Evolutionary conservation across 2,888 invertebrate genomes (phyloP).

Genomic region (Gibbula magus): DNA sequence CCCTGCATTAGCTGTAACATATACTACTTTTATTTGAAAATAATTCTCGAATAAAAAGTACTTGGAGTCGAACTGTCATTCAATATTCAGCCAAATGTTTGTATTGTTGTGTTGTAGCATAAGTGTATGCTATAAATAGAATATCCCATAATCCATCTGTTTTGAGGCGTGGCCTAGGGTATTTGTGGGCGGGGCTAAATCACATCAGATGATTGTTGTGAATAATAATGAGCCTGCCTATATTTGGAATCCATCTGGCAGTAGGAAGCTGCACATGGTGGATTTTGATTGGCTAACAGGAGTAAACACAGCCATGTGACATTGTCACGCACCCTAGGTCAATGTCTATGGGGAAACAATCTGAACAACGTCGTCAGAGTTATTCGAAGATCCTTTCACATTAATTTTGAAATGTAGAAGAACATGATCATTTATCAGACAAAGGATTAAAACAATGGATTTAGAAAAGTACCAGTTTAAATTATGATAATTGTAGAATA

Average conservation of each 20-base stretch:
- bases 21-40: too few relatives aligned
- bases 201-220: background rate
- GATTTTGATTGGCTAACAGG: slow-evolving; percentile 27
- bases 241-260: slow-evolving; percentile 7
- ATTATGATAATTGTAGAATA: too few relatives aligned
- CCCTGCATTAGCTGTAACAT: too few relatives aligned
- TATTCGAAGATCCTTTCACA: too few relatives aligned
- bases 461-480: too few relatives aligned
- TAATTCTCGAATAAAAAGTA: too few relatives aligned
- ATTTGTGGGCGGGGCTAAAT: background rate
- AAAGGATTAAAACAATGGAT: too few relatives aligned
- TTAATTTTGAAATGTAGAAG: too few relatives aligned
- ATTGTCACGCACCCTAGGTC: background rate
- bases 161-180: background rate
- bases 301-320: slow-evolving; percentile 26
- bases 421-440: too few relatives aligned
- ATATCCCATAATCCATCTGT: slow-evolving; percentile 2
- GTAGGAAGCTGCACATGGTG: slow-evolving; percentile 25
- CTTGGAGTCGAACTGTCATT: too few relatives aligned
- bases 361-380: background rate
- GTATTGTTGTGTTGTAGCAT: background rate
- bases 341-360: background rate
- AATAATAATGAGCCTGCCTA: slow-evolving; percentile 15
- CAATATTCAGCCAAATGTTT: background rate
- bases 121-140: slow-evolving; percentile 3